Base-by-base conservation (phyloP, 2,797 vertebrate species). In the Taenioides sp. region DNA sequence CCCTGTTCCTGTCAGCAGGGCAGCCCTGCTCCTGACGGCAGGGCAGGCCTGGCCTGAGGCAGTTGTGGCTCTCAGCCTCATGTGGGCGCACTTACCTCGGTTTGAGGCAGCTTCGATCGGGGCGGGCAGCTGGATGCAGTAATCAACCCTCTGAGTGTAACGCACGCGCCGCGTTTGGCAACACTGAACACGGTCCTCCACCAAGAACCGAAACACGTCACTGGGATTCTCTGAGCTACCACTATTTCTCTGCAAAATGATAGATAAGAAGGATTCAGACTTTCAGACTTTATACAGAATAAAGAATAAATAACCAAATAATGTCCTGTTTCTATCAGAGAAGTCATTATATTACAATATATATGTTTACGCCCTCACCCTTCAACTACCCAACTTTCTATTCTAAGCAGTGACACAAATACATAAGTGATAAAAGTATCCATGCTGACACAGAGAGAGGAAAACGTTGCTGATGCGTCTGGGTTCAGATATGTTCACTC, bases 111-210 rank as follows among this genome's bases (percentile, higher is more conserved):
- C 95, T 85, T 98, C 97, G 49, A 98, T 89, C 54, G 97, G 95
- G 71, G 95, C 93, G 0, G 98, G 98, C 52, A 99, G 76, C 89
- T 98, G 97, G 94, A 99, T 98, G 89, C 97, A 93, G 77, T 97
- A 97, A 84, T 98, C 98, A n/a, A 97, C 96, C 80, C 97, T 93
- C 81, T 98, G 94, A 0, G 91, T 92, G 91, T 99, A 99, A 69
- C 97, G 96, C 70, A 99, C 98, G 79, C 95, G 97, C 17, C 96
- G 91, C 22, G 95, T 92, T 92, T 99, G 98, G 87, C 98, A 99
- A 88, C 98, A 99, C 83, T 98, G 97, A 5, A 95, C 87, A 27
- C 98, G 94, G 77, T 99, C 98, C 89, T 99, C 98, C 83, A 99
- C 96, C 88, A 98, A 88, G 93, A 97, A 99, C 47, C 97, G 95